These are phyloP conservation scores for Babylonia areolata DNA, from an alignment of 1,140 invertebrate genomes.

Conservation along the genomic window DNA sequence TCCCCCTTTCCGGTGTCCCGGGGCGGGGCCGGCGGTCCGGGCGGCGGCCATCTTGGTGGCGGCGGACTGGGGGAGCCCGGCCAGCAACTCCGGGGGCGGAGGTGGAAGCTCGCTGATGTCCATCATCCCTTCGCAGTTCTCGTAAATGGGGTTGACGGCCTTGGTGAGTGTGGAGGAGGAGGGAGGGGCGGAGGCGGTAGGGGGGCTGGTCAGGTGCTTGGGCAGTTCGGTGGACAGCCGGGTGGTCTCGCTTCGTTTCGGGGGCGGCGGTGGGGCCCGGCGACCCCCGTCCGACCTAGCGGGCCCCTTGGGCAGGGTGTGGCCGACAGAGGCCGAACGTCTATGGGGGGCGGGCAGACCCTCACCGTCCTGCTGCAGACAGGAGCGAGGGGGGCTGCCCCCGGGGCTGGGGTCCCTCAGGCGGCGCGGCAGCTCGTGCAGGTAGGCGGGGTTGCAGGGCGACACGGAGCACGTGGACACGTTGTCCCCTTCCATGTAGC, in stretches of 20 bases:
- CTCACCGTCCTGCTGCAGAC: neutral
- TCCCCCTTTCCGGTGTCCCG: constrained; percentile 41
- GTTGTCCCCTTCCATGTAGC: constrained; percentile 57
- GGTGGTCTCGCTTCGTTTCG: constrained; percentile 68
- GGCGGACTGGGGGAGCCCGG: constrained; percentile 53
- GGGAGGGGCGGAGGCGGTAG: constrained; percentile 19
- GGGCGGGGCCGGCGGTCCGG: neutral
- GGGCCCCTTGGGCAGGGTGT: constrained; percentile 37
- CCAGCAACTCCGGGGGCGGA: constrained; percentile 69
- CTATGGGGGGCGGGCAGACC: constrained; percentile 36
- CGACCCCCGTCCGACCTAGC: constrained; percentile 35
- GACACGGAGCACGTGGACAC: constrained; percentile 40
- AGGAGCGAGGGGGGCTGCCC: constrained; percentile 23
- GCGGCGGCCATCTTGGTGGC: constrained; percentile 34
- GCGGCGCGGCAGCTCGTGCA: constrained; percentile 46
- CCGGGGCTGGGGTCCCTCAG: constrained; percentile 25
- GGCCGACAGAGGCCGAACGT: constrained; percentile 47
- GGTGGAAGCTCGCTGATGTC: constrained; percentile 70
- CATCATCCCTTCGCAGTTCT: constrained; percentile 68
- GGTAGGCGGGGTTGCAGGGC: constrained; percentile 47
- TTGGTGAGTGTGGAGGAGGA: constrained; percentile 22
- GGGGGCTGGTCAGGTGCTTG: constrained; percentile 8
- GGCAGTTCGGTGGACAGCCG: constrained; percentile 58
- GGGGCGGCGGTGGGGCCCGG: constrained; percentile 65
- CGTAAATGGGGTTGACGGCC: constrained; percentile 59